phyloP scores from a whole-genome alignment of 2,797 vertebrate species.

The Pteropus rufus region DNA sequence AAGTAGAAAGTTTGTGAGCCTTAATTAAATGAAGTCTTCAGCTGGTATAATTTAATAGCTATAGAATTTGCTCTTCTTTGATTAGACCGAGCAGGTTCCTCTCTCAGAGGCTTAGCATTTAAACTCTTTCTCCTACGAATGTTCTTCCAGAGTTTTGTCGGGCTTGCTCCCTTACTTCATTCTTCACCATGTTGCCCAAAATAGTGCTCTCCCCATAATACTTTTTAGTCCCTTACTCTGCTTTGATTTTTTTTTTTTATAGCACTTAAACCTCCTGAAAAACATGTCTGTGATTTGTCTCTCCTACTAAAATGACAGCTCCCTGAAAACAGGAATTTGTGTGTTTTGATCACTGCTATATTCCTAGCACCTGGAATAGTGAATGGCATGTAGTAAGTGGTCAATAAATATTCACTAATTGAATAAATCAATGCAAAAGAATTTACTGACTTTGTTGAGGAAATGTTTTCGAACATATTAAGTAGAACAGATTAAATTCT shows the following conservation, averaged over 20 bases:
- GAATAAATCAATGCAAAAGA: background rate
- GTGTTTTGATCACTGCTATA: background rate
- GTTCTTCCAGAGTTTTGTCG: background rate
- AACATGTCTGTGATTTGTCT: background rate
- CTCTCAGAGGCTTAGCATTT: background rate
- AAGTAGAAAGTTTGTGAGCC: constrained; percentile 4
- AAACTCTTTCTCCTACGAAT: background rate
- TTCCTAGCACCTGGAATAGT: background rate
- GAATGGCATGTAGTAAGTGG: background rate
- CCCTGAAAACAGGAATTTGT: background rate
- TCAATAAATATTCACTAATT: background rate
- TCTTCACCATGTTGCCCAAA: background rate
- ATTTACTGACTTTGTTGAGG: background rate
- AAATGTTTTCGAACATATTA: background rate
- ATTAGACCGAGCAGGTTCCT: background rate
- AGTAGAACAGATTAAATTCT: background rate
- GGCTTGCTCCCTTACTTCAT: background rate
- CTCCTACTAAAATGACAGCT: background rate
- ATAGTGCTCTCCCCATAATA: background rate
- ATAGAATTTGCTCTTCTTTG: background rate
- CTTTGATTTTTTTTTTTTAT: background rate
- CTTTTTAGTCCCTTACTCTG: background rate
- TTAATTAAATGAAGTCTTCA: constrained; percentile 40
- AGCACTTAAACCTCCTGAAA: background rate
- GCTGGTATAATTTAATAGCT: background rate